These are phyloP conservation scores for Episyrphus balteatus DNA, from an alignment of 1,140 invertebrate genomes.

Conservation along the genomic window DNA sequence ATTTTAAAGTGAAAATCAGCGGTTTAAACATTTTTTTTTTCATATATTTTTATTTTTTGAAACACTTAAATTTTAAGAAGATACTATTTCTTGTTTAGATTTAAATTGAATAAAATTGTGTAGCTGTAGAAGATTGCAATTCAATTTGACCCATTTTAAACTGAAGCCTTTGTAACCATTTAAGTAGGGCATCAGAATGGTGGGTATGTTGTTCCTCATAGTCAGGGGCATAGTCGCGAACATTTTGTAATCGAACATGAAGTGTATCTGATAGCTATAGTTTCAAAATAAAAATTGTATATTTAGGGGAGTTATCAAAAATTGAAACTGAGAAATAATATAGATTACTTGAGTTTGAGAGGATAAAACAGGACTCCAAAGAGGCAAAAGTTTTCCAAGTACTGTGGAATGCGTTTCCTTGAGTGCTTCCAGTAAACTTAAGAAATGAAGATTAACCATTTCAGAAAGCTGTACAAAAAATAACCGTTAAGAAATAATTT, in stretches of 20 bases:
- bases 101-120: slow-evolving; percentile 37
- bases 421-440: slow-evolving; percentile 89
- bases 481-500: slow-evolving; percentile 11
- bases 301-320: background rate
- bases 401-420: slow-evolving; percentile 92
- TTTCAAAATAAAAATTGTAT: background rate
- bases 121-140: slow-evolving; percentile 77
- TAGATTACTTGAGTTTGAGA: slow-evolving; percentile 47
- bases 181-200: slow-evolving; percentile 45
- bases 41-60: background rate
- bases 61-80: background rate
- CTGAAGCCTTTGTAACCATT: slow-evolving; percentile 86
- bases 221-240: slow-evolving; percentile 62
- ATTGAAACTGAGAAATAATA: slow-evolving; percentile 17
- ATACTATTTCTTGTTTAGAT: background rate
- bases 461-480: slow-evolving; percentile 68
- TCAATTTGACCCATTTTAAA: slow-evolving; percentile 98
- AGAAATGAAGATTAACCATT: slow-evolving; percentile 94
- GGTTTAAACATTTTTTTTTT: too few species aligned
- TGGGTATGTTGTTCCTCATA: slow-evolving; percentile 29
- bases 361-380: slow-evolving; percentile 85
- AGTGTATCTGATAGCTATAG: slow-evolving; percentile 83
- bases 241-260: slow-evolving; percentile 78
- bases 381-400: slow-evolving; percentile 70
- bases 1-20: too few species aligned